A percentile compares a stretch with the other conserved stretches of the same genome.
Evolutionary conservation across 1,140 invertebrate genomes (phyloP).

Genomic region (Pogonus chalceus): DNA sequence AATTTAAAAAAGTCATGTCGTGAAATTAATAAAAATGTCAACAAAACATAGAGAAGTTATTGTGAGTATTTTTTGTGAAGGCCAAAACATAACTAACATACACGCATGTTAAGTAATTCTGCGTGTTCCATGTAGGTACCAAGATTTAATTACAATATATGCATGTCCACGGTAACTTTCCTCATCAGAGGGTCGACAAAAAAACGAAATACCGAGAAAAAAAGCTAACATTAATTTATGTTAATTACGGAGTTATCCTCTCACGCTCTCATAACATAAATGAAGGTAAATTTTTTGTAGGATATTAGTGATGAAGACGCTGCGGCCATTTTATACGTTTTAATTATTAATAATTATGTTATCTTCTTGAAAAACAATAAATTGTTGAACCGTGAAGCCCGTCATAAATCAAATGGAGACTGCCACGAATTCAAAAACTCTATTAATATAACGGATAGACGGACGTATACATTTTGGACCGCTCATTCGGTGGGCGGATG

Average conservation of each 20-base stretch:
- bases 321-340: conserved; percentile 14
- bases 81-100: no score
- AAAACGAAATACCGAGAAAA: background rate
- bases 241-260: background rate
- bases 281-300: background rate
- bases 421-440: conserved; percentile 27
- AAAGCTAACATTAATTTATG: background rate
- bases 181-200: background rate
- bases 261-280: background rate
- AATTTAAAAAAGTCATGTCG: no score
- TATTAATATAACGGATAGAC: conserved; percentile 34
- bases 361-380: conserved; percentile 16
- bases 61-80: no score
- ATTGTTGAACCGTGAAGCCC: conserved; percentile 4
- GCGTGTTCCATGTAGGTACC: background rate
- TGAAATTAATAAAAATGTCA: no score
- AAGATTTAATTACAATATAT: background rate
- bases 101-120: background rate
- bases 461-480: conserved; percentile 12
- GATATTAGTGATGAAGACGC: background rate
- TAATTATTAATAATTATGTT: conserved; percentile 21
- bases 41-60: no score
- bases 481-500: conserved; percentile 24
- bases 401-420: conserved; percentile 16
- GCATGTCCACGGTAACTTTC: background rate